Base-by-base conservation (phyloP, 2,888 invertebrate genomes). In the Psylliodes chrysocephalus region DNA sequence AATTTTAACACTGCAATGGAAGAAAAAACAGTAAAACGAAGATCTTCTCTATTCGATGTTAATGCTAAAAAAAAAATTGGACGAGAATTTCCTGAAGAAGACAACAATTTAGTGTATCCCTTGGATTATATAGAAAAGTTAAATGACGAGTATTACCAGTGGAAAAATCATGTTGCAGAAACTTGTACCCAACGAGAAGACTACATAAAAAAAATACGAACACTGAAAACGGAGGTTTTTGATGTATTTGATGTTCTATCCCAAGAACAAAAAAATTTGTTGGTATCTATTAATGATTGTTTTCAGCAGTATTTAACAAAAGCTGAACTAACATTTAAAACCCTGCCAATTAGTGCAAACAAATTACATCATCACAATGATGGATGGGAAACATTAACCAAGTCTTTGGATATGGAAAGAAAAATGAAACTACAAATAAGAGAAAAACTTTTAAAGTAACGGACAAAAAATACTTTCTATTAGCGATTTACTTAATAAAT, bases 111-210 rank as follows among this genome's bases (percentile, higher is more conserved):
- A 12, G 25, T 19, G 14, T 60, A 60, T 42, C 60, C 67, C 5
- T 14, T 42, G 6, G 51, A 64, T 12, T 67, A 67, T 40, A 53
- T 54, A 10, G 49, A 64, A 17, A 67, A 67, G 33, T 56, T 64
- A 4, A 59, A 38, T 40, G 42, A n/a, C 6, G 67, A 67, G 57
- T 60, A 57, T 38, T 55, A 57, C 40, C 46, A 64, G 18, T 68
- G 63, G 65, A 54, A 61, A 14, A 54, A 54, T 19, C 44, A 56
- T 12, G 12, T 57, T 17, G 40, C 17, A 18, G 35, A 59, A 42
- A 40, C 55, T 14, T 51, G 60, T 7, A 52, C 55, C 28, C 57
- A 66, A 35, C 57, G 54, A 14, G n/a, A 46, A 6, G 54, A 42
- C 15, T 46, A 42, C 22, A 54, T 47, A 49, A 42, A 17, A 28